Conservation (phyloP, 2,113 vertebrate genomes). For the Synchiropus splendidus region DNA sequence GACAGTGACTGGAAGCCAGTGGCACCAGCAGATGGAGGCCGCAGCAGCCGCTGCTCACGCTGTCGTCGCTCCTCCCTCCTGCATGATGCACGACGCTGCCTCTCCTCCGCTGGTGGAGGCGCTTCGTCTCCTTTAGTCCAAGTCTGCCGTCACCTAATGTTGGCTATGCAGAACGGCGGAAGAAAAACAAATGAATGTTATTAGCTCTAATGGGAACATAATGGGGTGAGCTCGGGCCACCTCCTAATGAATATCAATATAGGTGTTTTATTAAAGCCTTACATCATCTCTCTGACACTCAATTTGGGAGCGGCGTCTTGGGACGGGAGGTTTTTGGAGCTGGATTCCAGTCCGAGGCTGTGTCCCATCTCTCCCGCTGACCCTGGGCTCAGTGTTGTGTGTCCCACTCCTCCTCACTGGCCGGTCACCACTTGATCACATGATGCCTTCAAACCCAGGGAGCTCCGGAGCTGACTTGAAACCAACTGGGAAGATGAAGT, state of each 20-base stretch:
- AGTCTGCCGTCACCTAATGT: constrained; percentile 47
- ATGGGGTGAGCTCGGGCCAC: constrained; percentile 57
- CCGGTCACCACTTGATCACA: too few species aligned
- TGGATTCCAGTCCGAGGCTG: constrained; percentile 1
- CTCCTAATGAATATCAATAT: constrained; percentile 73
- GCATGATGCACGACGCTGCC: too few species aligned
- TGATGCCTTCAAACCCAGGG: too few species aligned
- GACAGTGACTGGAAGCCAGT: too few species aligned
- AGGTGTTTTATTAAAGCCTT: constrained; percentile 70
- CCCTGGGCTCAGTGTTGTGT: too few species aligned
- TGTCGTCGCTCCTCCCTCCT: too few species aligned
- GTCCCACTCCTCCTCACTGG: too few species aligned
- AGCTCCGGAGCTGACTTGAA: too few species aligned
- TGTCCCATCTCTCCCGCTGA: too few species aligned
- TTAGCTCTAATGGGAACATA: constrained; percentile 68
- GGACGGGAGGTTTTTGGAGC: constrained; percentile 19
- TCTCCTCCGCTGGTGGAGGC: not conserved
- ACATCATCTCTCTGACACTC: constrained; percentile 67
- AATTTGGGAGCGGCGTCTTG: constrained; percentile 33
- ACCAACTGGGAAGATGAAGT: too few species aligned
- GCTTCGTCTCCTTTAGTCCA: constrained; percentile 37
- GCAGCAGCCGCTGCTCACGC: too few species aligned
- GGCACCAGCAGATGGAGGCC: too few species aligned
- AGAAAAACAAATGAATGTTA: constrained; percentile 74
- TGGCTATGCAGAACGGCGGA: constrained; percentile 47